These are phyloP conservation scores for Erethizon dorsatum DNA, from an alignment of 2,797 vertebrate genomes.

Conservation along the genomic window DNA sequence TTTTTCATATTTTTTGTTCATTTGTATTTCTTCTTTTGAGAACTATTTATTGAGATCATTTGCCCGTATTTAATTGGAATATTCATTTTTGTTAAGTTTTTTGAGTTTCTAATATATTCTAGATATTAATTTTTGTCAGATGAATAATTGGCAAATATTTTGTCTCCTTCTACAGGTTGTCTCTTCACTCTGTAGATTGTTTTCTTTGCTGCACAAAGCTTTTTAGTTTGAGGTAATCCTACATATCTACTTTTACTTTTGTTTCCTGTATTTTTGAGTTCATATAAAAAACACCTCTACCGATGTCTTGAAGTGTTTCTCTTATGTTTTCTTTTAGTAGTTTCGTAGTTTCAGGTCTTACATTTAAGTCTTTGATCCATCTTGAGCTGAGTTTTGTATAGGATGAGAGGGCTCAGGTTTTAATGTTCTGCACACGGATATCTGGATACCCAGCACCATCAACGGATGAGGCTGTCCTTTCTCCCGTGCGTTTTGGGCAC, in stretches of 20 bases:
- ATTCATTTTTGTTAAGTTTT: not conserved
- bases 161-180: not conserved
- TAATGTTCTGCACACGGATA: not conserved
- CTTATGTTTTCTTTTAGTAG: not conserved
- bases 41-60: not conserved
- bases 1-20: not conserved
- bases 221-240: not conserved
- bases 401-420: not conserved
- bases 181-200: not conserved
- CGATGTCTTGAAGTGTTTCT: not conserved
- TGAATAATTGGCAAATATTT: not conserved
- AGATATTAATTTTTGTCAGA: not conserved
- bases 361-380: not conserved
- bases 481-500: not conserved
- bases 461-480: not conserved
- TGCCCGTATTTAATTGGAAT: not conserved
- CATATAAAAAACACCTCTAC: not conserved
- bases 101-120: not conserved
- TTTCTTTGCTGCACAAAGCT: not conserved
- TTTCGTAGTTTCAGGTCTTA: not conserved
- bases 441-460: not conserved
- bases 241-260: not conserved
- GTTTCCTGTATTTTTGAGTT: not conserved
- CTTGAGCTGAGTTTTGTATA: not conserved
- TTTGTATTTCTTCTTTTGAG: not conserved